Percentiles rank a stretch among this genome's conserved stretches.
phyloP scores from a whole-genome alignment of 2,113 vertebrate genomes.

The Mellivora capensis region DNA sequence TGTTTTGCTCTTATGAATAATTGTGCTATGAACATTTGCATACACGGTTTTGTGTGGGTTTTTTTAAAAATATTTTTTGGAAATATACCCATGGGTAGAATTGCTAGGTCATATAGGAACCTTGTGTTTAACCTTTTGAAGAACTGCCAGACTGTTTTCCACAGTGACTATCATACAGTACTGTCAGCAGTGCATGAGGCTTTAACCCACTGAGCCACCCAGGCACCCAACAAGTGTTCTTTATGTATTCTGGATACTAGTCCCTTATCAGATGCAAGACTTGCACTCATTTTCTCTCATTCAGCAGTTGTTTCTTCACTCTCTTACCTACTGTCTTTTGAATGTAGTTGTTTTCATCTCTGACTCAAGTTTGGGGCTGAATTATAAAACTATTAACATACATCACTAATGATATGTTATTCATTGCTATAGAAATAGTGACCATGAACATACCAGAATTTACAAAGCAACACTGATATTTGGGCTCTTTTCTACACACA shows the following conservation, averaged over 20 bases:
- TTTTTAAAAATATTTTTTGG: neutral
- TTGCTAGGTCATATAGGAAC: neutral
- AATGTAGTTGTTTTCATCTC: neutral
- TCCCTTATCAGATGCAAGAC: neutral
- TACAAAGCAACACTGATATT: neutral
- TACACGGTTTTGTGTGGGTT: neutral
- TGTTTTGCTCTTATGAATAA: neutral
- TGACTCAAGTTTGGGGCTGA: neutral
- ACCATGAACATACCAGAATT: neutral
- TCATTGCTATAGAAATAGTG: neutral
- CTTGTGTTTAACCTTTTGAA: neutral
- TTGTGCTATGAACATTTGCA: neutral
- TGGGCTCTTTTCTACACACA: neutral
- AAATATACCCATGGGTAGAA: neutral
- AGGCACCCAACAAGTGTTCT: neutral
- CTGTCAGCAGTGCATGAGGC: neutral
- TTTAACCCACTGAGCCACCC: too few relatives aligned
- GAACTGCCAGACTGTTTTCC: neutral
- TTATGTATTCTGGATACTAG: neutral
- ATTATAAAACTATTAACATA: neutral
- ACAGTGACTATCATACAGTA: neutral
- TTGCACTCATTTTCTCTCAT: neutral
- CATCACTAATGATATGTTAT: neutral
- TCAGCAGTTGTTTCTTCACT: neutral
- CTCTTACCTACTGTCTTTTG: neutral